Percentiles rank a stretch among this genome's conserved stretches.
phyloP scores from a whole-genome alignment of 23 tunicate species.

The Ciona savignyi region DNA sequence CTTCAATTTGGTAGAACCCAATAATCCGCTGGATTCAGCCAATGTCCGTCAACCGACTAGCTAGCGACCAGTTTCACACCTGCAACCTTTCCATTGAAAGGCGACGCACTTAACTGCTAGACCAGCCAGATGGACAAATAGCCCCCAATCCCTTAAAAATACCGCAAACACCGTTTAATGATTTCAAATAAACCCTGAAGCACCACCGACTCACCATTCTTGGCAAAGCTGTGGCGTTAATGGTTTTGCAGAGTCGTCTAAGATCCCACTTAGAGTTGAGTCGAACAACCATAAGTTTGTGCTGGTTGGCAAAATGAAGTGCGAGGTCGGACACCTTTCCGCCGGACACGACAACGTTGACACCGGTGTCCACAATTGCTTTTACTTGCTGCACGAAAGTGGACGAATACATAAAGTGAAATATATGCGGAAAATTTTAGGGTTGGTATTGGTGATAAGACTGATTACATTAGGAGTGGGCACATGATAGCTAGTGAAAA shows the following conservation, averaged over 20 bases:
- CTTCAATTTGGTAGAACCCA: no score
- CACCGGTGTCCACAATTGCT: slow-evolving; percentile 80
- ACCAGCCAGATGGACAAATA: no score
- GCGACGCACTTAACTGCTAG: no score
- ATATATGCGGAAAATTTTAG: neutral
- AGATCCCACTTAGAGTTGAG: slow-evolving; percentile 91
- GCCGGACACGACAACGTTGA: slow-evolving; percentile 87
- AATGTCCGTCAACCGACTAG: no score
- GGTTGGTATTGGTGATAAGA: neutral
- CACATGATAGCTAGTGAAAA: no score
- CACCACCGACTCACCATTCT: slow-evolving; percentile 44
- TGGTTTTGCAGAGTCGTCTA: slow-evolving; percentile 72
- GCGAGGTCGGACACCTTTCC: slow-evolving; percentile 98
- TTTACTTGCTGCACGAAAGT: slow-evolving; percentile 55
- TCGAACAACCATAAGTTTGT: slow-evolving; percentile 83
- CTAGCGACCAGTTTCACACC: no score
- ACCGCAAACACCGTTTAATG: no score
- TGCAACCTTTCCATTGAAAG: no score
- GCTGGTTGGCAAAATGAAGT: slow-evolving; percentile 91
- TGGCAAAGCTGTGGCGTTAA: slow-evolving; percentile 88
- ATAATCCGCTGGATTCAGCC: no score
- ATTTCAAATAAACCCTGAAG: no score
- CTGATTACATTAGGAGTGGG: no score
- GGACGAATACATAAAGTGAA: neutral
- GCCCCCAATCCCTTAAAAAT: no score